Percentiles rank a stretch among this genome's conserved stretches.
Evolutionary conservation across 2,113 vertebrate genomes (phyloP).

Genomic region (Tricholaema leucomelas): DNA sequence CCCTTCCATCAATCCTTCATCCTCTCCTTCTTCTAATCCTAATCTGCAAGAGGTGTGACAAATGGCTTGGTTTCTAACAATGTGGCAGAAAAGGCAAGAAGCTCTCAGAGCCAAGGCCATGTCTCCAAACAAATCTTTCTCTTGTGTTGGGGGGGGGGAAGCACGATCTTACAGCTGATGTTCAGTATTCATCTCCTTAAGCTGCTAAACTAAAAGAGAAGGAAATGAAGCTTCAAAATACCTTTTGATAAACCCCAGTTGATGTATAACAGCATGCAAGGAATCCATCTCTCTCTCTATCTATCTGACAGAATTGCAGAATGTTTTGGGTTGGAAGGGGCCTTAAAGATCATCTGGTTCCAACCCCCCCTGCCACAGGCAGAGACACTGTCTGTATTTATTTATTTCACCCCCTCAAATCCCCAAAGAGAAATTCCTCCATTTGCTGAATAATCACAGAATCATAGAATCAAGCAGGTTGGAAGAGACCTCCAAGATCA

Average conservation of each 20-base stretch:
- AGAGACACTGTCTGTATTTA: neutral
- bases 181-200: conserved; percentile 10
- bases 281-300: neutral
- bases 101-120: neutral
- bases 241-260: conserved; percentile 43
- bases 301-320: no score
- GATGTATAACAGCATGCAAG: neutral
- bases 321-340: no score
- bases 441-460: no score
- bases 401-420: neutral
- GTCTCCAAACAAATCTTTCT: neutral
- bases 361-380: no score
- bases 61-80: neutral
- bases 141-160: neutral
- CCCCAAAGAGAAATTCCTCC: neutral
- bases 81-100: accelerated
- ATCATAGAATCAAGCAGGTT: no score
- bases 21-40: neutral
- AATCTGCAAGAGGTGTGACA: neutral
- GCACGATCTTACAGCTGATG: neutral
- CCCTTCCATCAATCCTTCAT: neutral
- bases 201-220: neutral
- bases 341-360: no score
- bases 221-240: neutral
- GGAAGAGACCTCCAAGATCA: no score